Evolutionary conservation across 2,797 vertebrate genomes (phyloP), one percentile per base, ranked within the genome.

Genomic region (Hydrophis major): DNA sequence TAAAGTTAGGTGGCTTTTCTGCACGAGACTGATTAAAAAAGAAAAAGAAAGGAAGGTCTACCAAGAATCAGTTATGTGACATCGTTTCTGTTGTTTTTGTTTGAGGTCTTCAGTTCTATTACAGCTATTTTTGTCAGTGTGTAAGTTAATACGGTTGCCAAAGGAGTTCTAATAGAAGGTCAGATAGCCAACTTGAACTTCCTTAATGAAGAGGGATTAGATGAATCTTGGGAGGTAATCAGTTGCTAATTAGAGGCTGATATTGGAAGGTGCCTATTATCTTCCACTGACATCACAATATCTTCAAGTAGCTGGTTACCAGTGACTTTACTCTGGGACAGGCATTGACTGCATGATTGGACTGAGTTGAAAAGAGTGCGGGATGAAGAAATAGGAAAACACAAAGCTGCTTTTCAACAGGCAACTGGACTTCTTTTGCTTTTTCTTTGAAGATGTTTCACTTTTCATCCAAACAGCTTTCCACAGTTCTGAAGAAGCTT

Each of bases 221-320:
- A 59, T 55, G 59, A 86, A 92, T 53, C 86, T 6, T 86, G 86
- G 53, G 92, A 47, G n/a, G 69, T 56, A 87, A 92, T 59, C 89
- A 86, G 86, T 89, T 95, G 11, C 87, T 69, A 14, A 28, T 91
- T 10, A 93, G 63, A 91, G 56, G 28, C 89, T 63, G 86, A 47
- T 56, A 16, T 20, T 94, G 37, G 14, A 91, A 89, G 87, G 60
- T 89, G 89, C 57, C 90, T 74, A 89, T 86, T 90, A 93, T 87
- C 90, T 90, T 6, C 61, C 22, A 86, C 74, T 66, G 78, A 89
- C 60, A 87, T 57, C 53, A 47, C 16, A 0, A 60, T 32, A 22
- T 42, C 63, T 90, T 13, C 57, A 53, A 88, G 60, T 14, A 59
- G 0, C n/a, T 56, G 66, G 89, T 55, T 78, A 93, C 50, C 63